Base-by-base conservation (phyloP, 2,113 vertebrate genomes). In the Oreocharis arfaki region DNA sequence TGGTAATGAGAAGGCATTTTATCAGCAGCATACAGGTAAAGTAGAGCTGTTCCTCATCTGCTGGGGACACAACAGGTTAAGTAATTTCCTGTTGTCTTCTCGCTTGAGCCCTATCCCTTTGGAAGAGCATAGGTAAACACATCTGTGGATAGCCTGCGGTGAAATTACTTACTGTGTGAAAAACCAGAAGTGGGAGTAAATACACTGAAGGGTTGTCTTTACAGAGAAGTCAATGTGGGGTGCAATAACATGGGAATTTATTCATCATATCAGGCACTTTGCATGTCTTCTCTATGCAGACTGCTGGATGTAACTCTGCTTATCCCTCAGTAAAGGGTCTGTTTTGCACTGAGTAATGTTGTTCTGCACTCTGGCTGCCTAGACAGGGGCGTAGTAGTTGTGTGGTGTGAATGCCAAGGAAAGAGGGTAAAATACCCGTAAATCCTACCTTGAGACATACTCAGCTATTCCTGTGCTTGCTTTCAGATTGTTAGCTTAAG, bases 401-500 rank as follows among this genome's bases (percentile, higher is more conserved):
- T 3, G 0, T 55, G 23, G 27, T 9, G 35, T 70, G 73, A 84
- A 46, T 63, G 41, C 44, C 35, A 63, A 28, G 23, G 41, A 53
- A 74, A 39, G 47, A 56, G 50, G 56, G 42, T 13, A 67, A 52
- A 93, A 56, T 47, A 56, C 24, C 39, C 16, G 30, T 41, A 95
- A 87, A 84, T 84, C 61, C 61, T 64, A 13, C 52, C 44, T 42
- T 47, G 39, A 74, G 56, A 81, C 35, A 17, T 64, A 71, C 32
- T 88, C 13, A 12, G 68, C 32, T 71, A 64, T 80, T 80, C 70
- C 71, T 86, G 47, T 67, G 52, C 68, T 92, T 93, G 50, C 52
- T 88, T 90, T 93, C 49, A 75, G 86, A 57, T 86, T 89, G 84
- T 57, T 80, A 88, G 69, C 68, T 94, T 82, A 76, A 89, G 76